Percentiles rank a stretch among this genome's conserved stretches.
phyloP scores from a whole-genome alignment of 2,888 invertebrate species.

The Tortrix viridana region DNA sequence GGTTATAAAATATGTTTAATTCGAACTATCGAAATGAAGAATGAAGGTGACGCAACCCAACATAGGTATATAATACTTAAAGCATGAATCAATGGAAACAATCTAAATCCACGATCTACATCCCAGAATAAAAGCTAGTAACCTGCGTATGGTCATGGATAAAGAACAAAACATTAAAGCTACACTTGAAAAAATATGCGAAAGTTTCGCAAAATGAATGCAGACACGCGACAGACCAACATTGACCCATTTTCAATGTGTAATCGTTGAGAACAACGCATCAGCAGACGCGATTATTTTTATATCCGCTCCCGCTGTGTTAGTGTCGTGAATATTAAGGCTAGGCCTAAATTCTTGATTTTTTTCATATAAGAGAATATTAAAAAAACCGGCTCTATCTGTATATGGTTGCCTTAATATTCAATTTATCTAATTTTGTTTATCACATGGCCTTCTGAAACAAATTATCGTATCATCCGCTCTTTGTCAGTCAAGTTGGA shows the following conservation, averaged over 20 bases:
- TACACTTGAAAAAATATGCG: neutral
- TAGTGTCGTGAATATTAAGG: too few relatives aligned
- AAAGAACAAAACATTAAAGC: neutral
- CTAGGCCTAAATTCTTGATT: too few relatives aligned
- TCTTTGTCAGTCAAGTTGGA: constrained; percentile 34
- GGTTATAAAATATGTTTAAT: too few relatives aligned
- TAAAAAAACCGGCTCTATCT: neutral
- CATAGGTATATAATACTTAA: too few relatives aligned
- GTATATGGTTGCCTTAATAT: neutral
- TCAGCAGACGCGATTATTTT: neutral
- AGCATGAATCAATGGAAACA: too few relatives aligned
- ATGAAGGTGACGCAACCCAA: too few relatives aligned
- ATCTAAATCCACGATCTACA: too few relatives aligned
- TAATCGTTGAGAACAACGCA: neutral
- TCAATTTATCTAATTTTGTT: constrained; percentile 12
- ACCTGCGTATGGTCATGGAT: neutral
- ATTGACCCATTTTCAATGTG: neutral
- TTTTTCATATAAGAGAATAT: too few relatives aligned
- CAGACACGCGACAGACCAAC: neutral
- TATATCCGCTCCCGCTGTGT: too few relatives aligned
- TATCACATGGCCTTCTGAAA: constrained; percentile 15
- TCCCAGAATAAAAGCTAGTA: too few relatives aligned
- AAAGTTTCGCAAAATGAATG: neutral
- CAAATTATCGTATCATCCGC: constrained; percentile 25
- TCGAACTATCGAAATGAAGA: too few relatives aligned